Conservation (phyloP, 2,888 invertebrate genomes). For the Dinocampus coccinellae region DNA sequence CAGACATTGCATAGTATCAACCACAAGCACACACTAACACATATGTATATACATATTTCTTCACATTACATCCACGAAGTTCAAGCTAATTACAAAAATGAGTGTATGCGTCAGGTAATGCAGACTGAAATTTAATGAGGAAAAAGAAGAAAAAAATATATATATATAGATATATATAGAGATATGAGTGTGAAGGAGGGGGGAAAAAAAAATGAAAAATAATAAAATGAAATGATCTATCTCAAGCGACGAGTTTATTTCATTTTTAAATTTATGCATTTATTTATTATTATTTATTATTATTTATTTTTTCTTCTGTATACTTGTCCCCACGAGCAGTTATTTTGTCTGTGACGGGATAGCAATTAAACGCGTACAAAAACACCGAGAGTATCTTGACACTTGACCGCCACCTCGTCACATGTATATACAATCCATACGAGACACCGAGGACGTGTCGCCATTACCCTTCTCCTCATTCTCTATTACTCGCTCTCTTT, state of each 20-base stretch:
- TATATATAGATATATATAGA: no score
- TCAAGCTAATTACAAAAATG: conserved; percentile 42
- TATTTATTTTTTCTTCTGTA: background rate
- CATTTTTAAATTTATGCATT: no score
- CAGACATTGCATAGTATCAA: background rate
- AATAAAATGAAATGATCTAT: no score
- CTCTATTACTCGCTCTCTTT: conserved; percentile 22
- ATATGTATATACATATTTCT: no score
- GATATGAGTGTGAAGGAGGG: no score
- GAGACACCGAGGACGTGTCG: conserved; percentile 14
- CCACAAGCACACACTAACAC: no score
- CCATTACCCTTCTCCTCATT: background rate
- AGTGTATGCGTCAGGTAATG: conserved; percentile 23
- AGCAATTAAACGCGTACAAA: conserved; percentile 40
- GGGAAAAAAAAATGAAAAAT: no score
- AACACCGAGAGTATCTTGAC: conserved; percentile 46
- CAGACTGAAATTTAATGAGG: conserved; percentile 9
- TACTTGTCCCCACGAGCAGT: background rate
- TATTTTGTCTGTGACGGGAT: background rate
- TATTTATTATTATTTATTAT: no score
- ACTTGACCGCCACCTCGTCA: conserved; percentile 47
- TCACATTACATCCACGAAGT: background rate
- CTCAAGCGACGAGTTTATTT: no score
- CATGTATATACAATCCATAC: no score
- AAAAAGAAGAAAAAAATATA: background rate